These are phyloP conservation scores for Eolophus roseicapilla DNA, from an alignment of 2,113 vertebrate genomes.

Conservation along the genomic window DNA sequence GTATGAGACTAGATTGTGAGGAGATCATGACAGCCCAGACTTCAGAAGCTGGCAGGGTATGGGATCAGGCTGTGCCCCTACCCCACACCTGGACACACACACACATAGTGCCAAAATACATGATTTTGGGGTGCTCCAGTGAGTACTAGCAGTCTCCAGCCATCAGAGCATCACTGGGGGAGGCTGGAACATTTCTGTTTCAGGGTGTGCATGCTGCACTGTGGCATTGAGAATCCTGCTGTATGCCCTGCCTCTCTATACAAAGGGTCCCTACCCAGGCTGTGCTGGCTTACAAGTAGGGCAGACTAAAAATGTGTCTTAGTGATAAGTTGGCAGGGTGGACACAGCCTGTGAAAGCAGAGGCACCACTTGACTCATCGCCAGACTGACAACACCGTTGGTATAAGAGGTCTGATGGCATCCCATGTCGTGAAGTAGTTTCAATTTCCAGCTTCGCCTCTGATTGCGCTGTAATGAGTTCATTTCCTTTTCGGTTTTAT, in stretches of 20 bases:
- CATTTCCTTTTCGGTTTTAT: slow-evolving; percentile 6
- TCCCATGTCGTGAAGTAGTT: not conserved
- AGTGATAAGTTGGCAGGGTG: not conserved
- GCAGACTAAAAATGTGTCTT: not conserved
- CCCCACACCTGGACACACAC: no score
- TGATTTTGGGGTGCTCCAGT: not conserved
- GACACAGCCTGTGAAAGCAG: not conserved
- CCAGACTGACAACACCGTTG: not conserved
- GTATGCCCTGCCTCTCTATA: rapidly evolving
- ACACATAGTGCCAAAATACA: rapidly evolving
- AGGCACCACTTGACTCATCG: not conserved
- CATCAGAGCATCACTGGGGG: not conserved
- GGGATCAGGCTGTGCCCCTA: not conserved
- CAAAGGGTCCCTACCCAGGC: rapidly evolving
- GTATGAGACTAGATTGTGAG: not conserved
- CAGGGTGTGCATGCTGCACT: not conserved
- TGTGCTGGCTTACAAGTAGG: not conserved
- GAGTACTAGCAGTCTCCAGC: not conserved
- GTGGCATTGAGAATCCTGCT: not conserved
- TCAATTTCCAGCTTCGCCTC: not conserved
- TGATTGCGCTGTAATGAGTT: not conserved
- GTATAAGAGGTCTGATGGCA: not conserved
- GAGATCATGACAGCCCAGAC: not conserved
- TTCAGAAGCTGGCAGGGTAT: not conserved
- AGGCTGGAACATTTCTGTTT: not conserved